A percentile compares a stretch with the other conserved stretches of the same genome.
These are phyloP conservation scores for Drosophila infuscata DNA, from an alignment of 2,888 invertebrate species.

Conservation along the genomic window DNA sequence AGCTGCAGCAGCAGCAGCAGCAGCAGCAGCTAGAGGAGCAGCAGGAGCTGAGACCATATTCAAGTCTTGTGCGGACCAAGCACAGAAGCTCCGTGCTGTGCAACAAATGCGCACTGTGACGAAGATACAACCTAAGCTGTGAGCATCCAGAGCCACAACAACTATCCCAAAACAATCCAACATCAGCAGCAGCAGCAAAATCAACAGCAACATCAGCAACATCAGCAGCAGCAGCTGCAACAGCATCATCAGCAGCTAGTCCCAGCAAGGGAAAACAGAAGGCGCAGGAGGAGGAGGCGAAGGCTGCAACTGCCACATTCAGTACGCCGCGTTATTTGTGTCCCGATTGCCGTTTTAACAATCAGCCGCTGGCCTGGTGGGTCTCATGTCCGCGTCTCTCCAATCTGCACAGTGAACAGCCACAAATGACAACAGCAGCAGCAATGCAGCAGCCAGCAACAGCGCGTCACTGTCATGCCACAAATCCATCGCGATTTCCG, in stretches of 20 bases:
- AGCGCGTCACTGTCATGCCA: slow-evolving; percentile 52
- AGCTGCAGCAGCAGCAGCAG: slow-evolving; percentile 31
- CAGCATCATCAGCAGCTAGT: slow-evolving; percentile 12
- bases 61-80: slow-evolving; percentile 63
- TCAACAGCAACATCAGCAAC: slow-evolving; percentile 8
- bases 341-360: slow-evolving; percentile 83
- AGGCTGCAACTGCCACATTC: slow-evolving; percentile 31
- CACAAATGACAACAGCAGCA: slow-evolving; percentile 45
- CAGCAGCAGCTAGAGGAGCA: slow-evolving; percentile 28
- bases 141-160: slow-evolving; percentile 71
- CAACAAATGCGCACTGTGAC: slow-evolving; percentile 84
- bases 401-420: slow-evolving; percentile 67
- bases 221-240: slow-evolving; percentile 4
- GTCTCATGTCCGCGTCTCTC: slow-evolving; percentile 84
- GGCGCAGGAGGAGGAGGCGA: background rate
- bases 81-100: slow-evolving; percentile 79
- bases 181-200: slow-evolving; percentile 2
- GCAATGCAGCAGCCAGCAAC: slow-evolving; percentile 31
- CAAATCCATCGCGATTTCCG: slow-evolving; percentile 66
- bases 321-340: slow-evolving; percentile 81
- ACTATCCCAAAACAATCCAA: slow-evolving; percentile 25
- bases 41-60: slow-evolving; percentile 61
- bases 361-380: slow-evolving; percentile 84
- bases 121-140: slow-evolving; percentile 83
- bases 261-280: slow-evolving; percentile 31